phyloP scores from a whole-genome alignment of 2,113 vertebrate species.

The Phrynosoma blainvillii region DNA sequence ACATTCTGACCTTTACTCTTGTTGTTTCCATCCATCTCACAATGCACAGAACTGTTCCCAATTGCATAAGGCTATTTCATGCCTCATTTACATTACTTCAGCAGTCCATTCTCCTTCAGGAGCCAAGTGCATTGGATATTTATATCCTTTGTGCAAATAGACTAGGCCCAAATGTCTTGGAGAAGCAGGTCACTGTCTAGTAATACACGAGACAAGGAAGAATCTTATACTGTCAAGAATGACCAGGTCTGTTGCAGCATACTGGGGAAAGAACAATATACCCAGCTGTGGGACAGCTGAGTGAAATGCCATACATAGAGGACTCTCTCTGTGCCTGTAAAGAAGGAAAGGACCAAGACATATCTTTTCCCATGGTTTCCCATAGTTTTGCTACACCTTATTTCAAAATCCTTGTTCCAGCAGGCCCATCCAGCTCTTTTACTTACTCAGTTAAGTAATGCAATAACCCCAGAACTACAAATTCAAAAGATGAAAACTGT shows the following conservation, averaged over 20 bases:
- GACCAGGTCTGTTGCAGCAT: not conserved
- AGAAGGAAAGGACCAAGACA: not conserved
- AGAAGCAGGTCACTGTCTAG: not conserved
- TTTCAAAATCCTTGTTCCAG: not conserved
- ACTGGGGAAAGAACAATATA: not conserved
- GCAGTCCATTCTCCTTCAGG: not conserved
- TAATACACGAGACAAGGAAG: not conserved
- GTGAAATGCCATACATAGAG: too few relatives aligned
- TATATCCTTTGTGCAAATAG: not conserved
- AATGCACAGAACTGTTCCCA: not conserved
- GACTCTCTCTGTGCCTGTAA: not conserved
- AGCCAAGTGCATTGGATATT: not conserved
- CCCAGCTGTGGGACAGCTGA: not conserved
- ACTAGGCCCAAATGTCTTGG: not conserved
- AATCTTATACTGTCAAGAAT: not conserved
- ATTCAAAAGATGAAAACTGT: not conserved
- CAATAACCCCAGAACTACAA: not conserved
- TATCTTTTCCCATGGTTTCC: not conserved
- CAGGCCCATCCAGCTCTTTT: not conserved
- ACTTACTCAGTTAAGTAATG: not conserved
- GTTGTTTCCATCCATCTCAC: not conserved
- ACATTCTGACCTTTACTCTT: not conserved
- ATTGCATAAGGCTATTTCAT: not conserved
- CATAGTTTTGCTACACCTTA: not conserved
- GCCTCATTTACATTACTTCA: not conserved